These are phyloP conservation scores for Serilophus lunatus DNA, from an alignment of 2,113 vertebrate genomes.

Conservation along the genomic window DNA sequence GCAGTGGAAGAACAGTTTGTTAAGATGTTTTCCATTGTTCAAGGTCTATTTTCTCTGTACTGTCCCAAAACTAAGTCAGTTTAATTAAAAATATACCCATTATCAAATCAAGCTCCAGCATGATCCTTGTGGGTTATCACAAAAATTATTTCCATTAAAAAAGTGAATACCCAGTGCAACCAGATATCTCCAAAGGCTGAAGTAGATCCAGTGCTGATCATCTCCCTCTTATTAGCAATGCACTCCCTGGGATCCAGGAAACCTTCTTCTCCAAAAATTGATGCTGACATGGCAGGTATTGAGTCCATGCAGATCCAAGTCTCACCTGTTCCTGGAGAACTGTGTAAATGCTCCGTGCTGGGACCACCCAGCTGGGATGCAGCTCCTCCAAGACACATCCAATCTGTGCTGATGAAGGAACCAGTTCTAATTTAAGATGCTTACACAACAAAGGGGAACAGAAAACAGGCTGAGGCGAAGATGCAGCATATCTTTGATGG, in stretches of 20 bases:
- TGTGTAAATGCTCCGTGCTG: background rate
- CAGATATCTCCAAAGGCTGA: background rate
- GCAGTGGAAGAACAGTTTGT: background rate
- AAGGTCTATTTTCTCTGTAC: background rate
- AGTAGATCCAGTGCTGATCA: background rate
- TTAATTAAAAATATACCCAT: background rate
- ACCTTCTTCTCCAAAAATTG: background rate
- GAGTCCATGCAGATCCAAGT: background rate
- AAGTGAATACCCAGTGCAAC: background rate
- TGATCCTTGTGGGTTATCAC: background rate
- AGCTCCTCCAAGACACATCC: constrained; percentile 24
- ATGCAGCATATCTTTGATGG: background rate
- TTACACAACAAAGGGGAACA: background rate
- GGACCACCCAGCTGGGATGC: constrained; percentile 17
- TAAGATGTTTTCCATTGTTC: background rate
- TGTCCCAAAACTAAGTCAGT: background rate
- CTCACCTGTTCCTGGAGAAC: background rate
- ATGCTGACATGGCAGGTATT: background rate
- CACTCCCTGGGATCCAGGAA: background rate
- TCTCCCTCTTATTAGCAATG: background rate
- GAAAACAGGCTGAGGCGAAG: background rate
- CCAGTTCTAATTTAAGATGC: constrained; percentile 24
- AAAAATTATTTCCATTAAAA: background rate
- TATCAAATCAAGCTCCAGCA: background rate
- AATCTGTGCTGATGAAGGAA: constrained; percentile 40